Evolutionary conservation across 2,113 vertebrate species (phyloP), one percentile per base, ranked within the genome.

Genomic region (Ophiodon elongatus): DNA sequence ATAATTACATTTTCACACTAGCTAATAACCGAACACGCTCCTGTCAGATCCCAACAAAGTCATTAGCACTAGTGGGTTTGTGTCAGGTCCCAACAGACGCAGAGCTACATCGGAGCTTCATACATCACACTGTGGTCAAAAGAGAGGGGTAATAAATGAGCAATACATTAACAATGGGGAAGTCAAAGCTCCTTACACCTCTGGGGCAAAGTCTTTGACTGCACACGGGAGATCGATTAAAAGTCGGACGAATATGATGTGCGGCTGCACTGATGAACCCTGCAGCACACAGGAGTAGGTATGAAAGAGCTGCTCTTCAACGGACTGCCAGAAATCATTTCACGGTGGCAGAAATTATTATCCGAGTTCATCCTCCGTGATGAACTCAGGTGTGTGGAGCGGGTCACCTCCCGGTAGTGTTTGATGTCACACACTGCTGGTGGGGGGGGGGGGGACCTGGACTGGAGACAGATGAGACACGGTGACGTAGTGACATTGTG

Each of bases 271-370:
- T n/a, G 27, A 45, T 68, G 37, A 76, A 50, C 45, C 31, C n/a
- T 19, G 19, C 63, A 17, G 35, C 5, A 13, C 41, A 13, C 41
- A 57, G 37, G 37, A 65, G 60, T 1, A 65, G 29, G 31, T 23
- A 13, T 39, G 43, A 64, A 10, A 64, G 45, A 15, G 74, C 14
- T 39, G 43, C 59, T 63, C 59, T 35, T 63, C 33, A 47, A 19
- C 25, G 43, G 59, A 33, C 57, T 3, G 43, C 19, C 52, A 67
- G 47, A 77, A 67, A 77, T 59, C 4, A 67, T 77, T 76, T 57
- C 35, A 41, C 13, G 33, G 31, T 54, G 62, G 17, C 45, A 23
- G 17, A 41, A 66, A 66, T 31, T 3, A 76, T 66, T 13, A 39
- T 56, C 33, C 10, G 33, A 43, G 35, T 56, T 56, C n/a, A 2